Base-by-base conservation (phyloP, 1,140 invertebrate genomes). In the Leucophenga varia region DNA sequence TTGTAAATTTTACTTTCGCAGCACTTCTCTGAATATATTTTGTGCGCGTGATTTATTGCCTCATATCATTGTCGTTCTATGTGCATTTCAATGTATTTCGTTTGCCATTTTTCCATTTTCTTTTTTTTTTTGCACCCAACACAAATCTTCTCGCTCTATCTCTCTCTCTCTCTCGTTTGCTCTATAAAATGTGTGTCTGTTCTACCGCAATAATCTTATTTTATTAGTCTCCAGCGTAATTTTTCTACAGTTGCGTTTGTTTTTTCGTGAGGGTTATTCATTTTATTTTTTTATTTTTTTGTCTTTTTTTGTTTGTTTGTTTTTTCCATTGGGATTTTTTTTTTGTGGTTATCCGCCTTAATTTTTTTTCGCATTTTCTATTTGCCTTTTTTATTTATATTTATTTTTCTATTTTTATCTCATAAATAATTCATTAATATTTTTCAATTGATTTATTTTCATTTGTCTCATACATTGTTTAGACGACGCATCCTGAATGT, bases 361-460 rank as follows among this genome's bases (percentile, higher is more conserved):
- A 25, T 37, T 47, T 28, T n/a, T 28, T 39, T 22, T 39, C 32
- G 37, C 31, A 16, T 20, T 37, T 41, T 41, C 47, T 35, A 45
- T 49, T 43, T 34, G 32, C 4, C 32, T 6, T 34, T 34, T 34
- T 4, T 10, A 5, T 34, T 34, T 34, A 20, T 28, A 31, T 36
- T 19, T 7, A 8, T 38, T 20, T 10, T n/a, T 36, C 34, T 48
- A 7, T 17, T 47, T 52, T 47, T 46, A 50, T 55, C 59, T 61
- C 49, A 61, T 61, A 61, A 61, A 61, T 61, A 61, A 61, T 61
- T 61, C 59, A 61, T 61, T 61, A 61, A 61, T 58, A 61, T 52
- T 58, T 61, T 63, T 63, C 59, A 61, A 61, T 58, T 61, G 59
- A 61, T 61, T 61, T 61, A 61, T 61, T 42, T 59, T 12, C 34